phyloP scores from a whole-genome alignment of 2,888 invertebrate genomes.

The Orthosia cruda region DNA sequence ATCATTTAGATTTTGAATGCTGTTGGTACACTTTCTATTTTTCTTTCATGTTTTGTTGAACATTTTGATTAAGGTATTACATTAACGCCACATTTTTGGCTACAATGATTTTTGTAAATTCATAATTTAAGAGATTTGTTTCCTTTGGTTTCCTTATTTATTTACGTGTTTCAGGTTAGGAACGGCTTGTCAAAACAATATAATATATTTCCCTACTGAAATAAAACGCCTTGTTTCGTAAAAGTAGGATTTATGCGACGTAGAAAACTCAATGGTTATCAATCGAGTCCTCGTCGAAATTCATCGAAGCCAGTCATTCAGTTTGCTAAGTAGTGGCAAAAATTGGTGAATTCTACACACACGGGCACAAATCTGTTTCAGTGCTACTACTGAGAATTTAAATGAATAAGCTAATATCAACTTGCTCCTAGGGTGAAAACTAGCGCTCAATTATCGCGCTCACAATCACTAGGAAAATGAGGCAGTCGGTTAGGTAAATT shows the following conservation, averaged over 20 bases:
- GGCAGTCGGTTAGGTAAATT: no score
- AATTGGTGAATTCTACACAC: not conserved
- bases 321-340: not conserved
- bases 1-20: constrained; percentile 1
- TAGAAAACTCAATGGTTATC: not conserved
- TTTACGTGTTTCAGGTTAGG: not conserved
- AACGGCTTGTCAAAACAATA: not conserved
- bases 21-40: not conserved
- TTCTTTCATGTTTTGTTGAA: not conserved
- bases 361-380: not conserved
- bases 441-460: no score
- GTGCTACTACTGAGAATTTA: no score
- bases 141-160: not conserved
- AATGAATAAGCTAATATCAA: no score
- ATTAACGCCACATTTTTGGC: not conserved
- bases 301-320: not conserved
- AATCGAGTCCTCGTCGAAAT: no score
- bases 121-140: not conserved
- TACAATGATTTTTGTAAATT: not conserved
- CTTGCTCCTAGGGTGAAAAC: no score
- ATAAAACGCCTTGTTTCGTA: not conserved
- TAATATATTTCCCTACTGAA: not conserved
- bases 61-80: not conserved
- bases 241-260: constrained; percentile 1
- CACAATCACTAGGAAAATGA: no score